Percentiles rank a stretch among this genome's conserved stretches.
Evolutionary conservation across 2,113 vertebrate genomes (phyloP).

Genomic region (Ascaphus truei): DNA sequence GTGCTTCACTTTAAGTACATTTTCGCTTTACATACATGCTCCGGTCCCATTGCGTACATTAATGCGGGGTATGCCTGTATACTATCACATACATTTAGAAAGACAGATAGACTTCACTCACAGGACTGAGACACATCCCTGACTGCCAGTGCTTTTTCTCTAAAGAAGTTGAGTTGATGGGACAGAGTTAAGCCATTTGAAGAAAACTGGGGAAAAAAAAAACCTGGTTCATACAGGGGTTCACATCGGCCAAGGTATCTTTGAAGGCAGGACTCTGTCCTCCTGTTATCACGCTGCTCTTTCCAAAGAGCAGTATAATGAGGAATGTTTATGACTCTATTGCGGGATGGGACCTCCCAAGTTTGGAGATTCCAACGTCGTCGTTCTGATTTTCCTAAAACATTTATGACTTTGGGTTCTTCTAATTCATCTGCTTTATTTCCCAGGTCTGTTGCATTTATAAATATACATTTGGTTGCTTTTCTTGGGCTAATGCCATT

Average conservation of each 20-base stretch:
- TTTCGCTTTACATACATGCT: no score
- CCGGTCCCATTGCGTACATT: no score
- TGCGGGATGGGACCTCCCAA: constrained; percentile 11
- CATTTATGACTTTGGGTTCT: background rate
- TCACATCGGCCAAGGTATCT: background rate
- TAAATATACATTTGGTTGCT: background rate
- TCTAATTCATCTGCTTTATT: background rate
- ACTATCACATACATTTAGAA: no score
- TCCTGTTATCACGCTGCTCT: background rate
- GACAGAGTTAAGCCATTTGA: no score
- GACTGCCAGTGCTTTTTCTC: no score
- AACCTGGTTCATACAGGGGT: no score
- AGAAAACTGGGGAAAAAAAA: no score
- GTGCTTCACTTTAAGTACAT: no score
- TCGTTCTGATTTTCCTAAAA: background rate
- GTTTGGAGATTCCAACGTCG: background rate
- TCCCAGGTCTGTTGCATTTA: background rate
- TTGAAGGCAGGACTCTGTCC: background rate
- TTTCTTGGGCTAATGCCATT: background rate
- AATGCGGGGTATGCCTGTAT: no score
- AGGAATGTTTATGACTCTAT: constrained; percentile 6
- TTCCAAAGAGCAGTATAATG: background rate
- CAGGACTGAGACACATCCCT: no score
- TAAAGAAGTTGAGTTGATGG: no score
- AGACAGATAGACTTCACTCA: no score